These are phyloP conservation scores for Apostichopus japonicus DNA, from an alignment of 35 echinoderm and acorn worm species.

Conservation along the genomic window DNA sequence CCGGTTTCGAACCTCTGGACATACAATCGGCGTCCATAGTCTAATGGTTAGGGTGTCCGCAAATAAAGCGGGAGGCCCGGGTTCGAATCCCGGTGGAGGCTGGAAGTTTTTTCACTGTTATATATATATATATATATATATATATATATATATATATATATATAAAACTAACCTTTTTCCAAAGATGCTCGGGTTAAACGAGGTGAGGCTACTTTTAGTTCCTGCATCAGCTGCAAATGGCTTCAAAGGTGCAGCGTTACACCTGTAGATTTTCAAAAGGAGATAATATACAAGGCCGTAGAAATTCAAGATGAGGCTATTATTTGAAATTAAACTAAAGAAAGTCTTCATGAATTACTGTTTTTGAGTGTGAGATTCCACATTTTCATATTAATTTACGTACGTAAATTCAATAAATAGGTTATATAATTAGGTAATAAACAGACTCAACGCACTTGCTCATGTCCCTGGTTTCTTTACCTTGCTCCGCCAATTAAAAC, in stretches of 20 bases:
- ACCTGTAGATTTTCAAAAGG: constrained; percentile 49
- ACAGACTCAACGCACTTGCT: not conserved
- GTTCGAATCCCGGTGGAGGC: too few relatives aligned
- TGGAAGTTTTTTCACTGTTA: too few relatives aligned
- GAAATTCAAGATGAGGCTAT: not conserved
- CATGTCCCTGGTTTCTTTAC: not conserved
- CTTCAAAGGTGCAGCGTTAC: constrained; percentile 72
- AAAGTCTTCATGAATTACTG: not conserved
- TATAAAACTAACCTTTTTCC: constrained; percentile 65
- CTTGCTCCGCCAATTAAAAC: not conserved
- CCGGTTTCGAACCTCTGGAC: too few relatives aligned
- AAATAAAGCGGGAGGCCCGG: too few relatives aligned
- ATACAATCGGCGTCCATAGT: too few relatives aligned
- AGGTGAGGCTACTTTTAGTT: constrained; percentile 65
- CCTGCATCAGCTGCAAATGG: constrained; percentile 71
- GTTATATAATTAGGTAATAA: too few relatives aligned
- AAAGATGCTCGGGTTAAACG: constrained; percentile 80
- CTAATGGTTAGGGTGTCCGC: too few relatives aligned
- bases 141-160: too few relatives aligned
- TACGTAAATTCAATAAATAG: not conserved
- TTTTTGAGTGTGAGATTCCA: not conserved
- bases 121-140: too few relatives aligned
- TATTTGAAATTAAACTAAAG: not conserved
- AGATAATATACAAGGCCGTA: not conserved
- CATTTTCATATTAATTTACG: too few relatives aligned